phyloP scores from a whole-genome alignment of 2,113 vertebrate species.

The Hucho hucho region DNA sequence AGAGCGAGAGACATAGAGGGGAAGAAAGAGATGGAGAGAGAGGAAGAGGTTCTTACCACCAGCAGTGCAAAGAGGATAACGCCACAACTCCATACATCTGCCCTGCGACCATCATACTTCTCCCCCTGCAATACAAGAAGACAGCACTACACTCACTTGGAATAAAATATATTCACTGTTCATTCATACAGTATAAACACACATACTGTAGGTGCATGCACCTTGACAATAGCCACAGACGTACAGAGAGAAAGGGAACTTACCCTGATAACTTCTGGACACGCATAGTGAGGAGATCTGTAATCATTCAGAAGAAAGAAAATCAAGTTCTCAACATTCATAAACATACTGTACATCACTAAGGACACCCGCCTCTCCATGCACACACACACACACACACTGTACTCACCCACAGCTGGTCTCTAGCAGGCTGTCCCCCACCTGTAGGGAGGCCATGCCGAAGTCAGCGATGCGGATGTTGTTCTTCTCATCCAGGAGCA shows the following conservation, averaged over 20 bases:
- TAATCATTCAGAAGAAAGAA: slow-evolving; percentile 14
- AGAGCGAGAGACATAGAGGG: not conserved
- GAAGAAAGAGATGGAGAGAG: not conserved
- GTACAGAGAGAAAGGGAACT: slow-evolving; percentile 43
- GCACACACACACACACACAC: no score
- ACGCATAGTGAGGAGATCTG: slow-evolving; percentile 89
- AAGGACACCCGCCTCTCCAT: not conserved
- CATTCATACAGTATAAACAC: not conserved
- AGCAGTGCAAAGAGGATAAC: slow-evolving; percentile 90
- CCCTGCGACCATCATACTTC: slow-evolving; percentile 87
- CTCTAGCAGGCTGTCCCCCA: slow-evolving; percentile 89
- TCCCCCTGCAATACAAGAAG: slow-evolving; percentile 73
- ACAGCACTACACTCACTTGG: not conserved
- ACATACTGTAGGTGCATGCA: not conserved
- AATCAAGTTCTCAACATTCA: not conserved
- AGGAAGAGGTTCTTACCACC: slow-evolving; percentile 73
- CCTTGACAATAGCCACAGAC: not conserved
- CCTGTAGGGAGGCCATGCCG: slow-evolving; percentile 91
- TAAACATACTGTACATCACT: not conserved
- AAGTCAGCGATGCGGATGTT: slow-evolving; percentile 92
- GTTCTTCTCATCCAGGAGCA: slow-evolving; percentile 90
- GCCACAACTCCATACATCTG: slow-evolving; percentile 91
- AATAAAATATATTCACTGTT: no score
- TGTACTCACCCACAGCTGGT: slow-evolving; percentile 83
- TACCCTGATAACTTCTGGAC: slow-evolving; percentile 91